phyloP scores from a whole-genome alignment of 2,797 vertebrate species.

The Monodelphis domestica region DNA sequence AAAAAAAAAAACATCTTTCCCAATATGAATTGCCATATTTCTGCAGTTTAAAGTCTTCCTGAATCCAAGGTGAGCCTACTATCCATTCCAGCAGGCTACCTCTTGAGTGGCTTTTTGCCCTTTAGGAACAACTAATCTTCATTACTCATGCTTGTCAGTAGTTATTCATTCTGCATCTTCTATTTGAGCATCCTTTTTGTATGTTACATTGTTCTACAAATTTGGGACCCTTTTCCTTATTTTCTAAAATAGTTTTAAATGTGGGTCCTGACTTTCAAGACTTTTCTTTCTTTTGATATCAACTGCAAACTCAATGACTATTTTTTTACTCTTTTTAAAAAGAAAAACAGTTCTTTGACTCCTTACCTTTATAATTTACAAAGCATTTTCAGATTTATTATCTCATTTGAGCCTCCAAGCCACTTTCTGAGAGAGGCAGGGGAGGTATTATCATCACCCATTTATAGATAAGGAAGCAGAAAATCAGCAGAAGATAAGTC shows the following conservation, averaged over 20 bases:
- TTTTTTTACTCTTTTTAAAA: neutral
- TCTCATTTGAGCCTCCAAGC: neutral
- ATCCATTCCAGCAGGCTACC: neutral
- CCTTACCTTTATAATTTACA: neutral
- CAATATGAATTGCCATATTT: neutral
- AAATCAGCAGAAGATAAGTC: neutral
- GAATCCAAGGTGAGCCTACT: neutral
- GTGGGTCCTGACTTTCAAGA: neutral
- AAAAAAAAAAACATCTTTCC: neutral
- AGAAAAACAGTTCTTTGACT: neutral
- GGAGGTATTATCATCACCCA: neutral
- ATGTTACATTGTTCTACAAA: neutral
- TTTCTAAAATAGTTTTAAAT: neutral
- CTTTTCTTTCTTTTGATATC: neutral
- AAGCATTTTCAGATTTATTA: neutral
- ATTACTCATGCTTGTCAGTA: neutral
- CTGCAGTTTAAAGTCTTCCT: neutral
- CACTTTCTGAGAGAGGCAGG: neutral
- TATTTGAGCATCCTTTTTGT: neutral
- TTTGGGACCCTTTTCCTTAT: neutral
- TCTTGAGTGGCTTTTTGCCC: neutral
- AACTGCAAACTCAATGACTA: neutral
- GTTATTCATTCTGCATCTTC: neutral
- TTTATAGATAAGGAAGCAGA: neutral
- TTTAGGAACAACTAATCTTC: neutral